Evolutionary conservation across 2,888 invertebrate genomes (phyloP), one percentile per base, ranked within the genome.

Genomic region (Acheta domesticus): DNA sequence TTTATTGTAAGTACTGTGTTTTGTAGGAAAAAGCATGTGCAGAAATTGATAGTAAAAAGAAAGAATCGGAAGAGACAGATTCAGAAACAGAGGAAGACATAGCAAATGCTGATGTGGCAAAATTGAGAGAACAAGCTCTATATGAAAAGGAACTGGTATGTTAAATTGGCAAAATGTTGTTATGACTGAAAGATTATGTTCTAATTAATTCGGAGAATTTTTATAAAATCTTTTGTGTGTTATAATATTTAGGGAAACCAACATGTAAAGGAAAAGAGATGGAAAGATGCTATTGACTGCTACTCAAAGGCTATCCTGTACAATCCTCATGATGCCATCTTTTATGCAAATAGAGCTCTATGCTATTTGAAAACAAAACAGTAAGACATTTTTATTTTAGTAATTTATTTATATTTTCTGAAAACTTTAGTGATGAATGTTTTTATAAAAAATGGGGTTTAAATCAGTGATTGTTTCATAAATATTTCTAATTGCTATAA

Each of bases 221-320:
- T 36, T 75, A 14, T 75, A 21, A 16, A 21, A 23, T 75, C 21
- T 2, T 36, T 12, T 83, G n/a, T 78, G 83, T 89, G 88, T 74
- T 36, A 5, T 36, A 5, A 5, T 8, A 36, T 1, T 8, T 85
- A 92, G 89, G 98, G 98, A 23, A 98, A 98, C 86, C 88, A 88
- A 83, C 92, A 91, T 86, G 96, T 97, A 23, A 93, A 93, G 84
- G 86, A 89, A 62, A 90, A 93, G 83, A 92, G 96, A 84, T 99
- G 94, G 91, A 91, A 92, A 48, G 93, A 94, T 83, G 99, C 99
- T 0, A 93, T 97, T 80, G 87, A 90, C 11, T 94, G 94, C 85
- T 99, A 99, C 86, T 93, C 92, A 75, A 91, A 93, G 85, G 98
- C 98, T 0, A 96, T 99, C 74, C 92, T 94, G 81, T 87, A 93